phyloP scores from a whole-genome alignment of 2,888 invertebrate species.

The Hirtodrosophila cameraria region DNA sequence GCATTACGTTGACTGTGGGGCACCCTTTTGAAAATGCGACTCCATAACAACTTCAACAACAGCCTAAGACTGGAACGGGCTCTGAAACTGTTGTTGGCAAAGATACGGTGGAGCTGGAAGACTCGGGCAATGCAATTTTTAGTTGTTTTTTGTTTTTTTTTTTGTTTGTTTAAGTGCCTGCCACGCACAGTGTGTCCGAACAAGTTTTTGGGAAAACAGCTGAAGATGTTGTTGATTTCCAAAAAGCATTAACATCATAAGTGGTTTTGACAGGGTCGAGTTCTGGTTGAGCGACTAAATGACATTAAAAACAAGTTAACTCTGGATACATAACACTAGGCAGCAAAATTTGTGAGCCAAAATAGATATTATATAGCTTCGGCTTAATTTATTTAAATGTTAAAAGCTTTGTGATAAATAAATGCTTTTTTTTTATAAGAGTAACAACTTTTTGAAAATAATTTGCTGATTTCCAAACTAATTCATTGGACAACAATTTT shows the following conservation, averaged over 20 bases:
- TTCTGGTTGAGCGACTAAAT: conserved; percentile 45
- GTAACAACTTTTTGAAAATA: too few relatives aligned
- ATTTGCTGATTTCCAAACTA: too few relatives aligned
- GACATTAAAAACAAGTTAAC: conserved; percentile 1
- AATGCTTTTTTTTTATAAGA: too few relatives aligned
- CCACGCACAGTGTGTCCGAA: conserved; percentile 46
- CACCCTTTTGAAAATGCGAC: conserved; percentile 62
- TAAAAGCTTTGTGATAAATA: too few relatives aligned
- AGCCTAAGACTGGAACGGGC: conserved; percentile 5
- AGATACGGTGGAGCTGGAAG: conserved; percentile 1
- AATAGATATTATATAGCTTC: too few relatives aligned
- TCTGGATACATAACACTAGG: too few relatives aligned
- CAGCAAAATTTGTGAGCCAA: too few relatives aligned
- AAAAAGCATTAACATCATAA: conserved; percentile 18
- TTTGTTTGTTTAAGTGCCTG: conserved; percentile 47
- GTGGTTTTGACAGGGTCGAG: conserved; percentile 37
- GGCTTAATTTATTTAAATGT: too few relatives aligned
- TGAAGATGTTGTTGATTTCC: conserved; percentile 14
- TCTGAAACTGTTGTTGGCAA: conserved; percentile 1
- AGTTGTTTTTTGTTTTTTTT: conserved; percentile 1
- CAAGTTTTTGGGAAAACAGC: conserved; percentile 33
- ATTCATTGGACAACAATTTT: too few relatives aligned
- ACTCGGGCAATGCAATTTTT: conserved; percentile 41
- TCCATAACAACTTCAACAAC: conserved; percentile 50
- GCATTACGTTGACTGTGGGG: conserved; percentile 71